Conservation (phyloP, 2,113 vertebrate genomes). For the Neolamprologus longior region DNA sequence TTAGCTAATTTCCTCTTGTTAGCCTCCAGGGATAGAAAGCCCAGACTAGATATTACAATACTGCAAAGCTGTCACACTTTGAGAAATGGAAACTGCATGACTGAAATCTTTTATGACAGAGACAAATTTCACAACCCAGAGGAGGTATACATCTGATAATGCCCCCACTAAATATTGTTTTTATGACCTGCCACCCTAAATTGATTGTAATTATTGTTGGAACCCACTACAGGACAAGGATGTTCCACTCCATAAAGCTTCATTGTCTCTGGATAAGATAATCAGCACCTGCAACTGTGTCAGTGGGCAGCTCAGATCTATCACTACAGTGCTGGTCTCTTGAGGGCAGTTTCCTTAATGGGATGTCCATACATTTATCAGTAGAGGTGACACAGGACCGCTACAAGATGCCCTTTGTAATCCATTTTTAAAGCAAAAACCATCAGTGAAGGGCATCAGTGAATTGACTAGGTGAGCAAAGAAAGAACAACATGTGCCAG, state of each 20-base stretch:
- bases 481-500: neutral
- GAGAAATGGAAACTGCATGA: neutral
- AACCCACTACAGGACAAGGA: neutral
- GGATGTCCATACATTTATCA: constrained; percentile 26
- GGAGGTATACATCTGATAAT: neutral
- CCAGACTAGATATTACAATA: neutral
- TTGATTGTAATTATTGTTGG: neutral
- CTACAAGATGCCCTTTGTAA: neutral
- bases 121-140: neutral
- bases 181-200: neutral
- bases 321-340: neutral
- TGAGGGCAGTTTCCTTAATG: constrained; percentile 46
- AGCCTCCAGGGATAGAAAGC: neutral
- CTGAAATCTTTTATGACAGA: neutral
- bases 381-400: neutral
- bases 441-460: neutral
- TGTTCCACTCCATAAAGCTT: constrained; percentile 20
- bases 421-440: neutral
- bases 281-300: neutral
- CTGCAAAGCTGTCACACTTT: neutral
- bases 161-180: neutral
- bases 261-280: constrained; percentile 17
- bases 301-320: neutral
- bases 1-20: neutral
- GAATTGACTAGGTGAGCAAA: neutral